phyloP scores from a whole-genome alignment of 1,140 invertebrate genomes.

The Drosophila pallidifrons region DNA sequence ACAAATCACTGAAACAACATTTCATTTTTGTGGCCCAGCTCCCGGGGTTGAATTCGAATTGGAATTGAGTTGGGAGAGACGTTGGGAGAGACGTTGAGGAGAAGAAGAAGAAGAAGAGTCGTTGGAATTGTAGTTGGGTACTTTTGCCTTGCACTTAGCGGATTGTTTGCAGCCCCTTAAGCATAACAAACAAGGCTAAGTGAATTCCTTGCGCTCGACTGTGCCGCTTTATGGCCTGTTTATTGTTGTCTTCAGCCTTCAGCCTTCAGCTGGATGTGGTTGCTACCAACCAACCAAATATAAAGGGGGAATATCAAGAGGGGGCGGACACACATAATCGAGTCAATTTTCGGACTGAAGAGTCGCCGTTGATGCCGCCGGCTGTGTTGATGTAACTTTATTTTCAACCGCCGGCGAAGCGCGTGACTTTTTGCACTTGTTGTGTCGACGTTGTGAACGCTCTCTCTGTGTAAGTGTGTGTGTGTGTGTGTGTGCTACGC shows the following conservation, averaged over 20 bases:
- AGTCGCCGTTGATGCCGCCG: slow-evolving; percentile 40
- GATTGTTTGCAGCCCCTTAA: slow-evolving; percentile 84
- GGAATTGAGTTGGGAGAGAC: background rate
- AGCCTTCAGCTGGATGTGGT: slow-evolving; percentile 24
- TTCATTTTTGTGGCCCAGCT: slow-evolving; percentile 22
- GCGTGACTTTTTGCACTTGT: slow-evolving; percentile 85
- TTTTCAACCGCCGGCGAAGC: slow-evolving; percentile 52
- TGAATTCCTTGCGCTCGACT: slow-evolving; percentile 82
- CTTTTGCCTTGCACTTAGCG: slow-evolving; percentile 70
- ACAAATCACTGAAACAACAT: slow-evolving; percentile 84
- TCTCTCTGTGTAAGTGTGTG: too few species aligned
- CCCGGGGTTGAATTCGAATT: slow-evolving; percentile 9
- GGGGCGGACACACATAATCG: slow-evolving; percentile 77
- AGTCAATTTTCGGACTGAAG: slow-evolving; percentile 75
- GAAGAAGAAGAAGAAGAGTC: background rate
- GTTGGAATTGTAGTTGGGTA: slow-evolving; percentile 12
- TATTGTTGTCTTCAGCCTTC: slow-evolving; percentile 68
- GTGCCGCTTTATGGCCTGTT: slow-evolving; percentile 81
- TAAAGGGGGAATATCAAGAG: slow-evolving; percentile 9
- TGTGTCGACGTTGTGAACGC: slow-evolving; percentile 45
- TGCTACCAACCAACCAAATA: background rate
- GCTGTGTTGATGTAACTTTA: slow-evolving; percentile 81
- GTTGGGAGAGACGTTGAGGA: too few species aligned
- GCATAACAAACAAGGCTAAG: slow-evolving; percentile 85
- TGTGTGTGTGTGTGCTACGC: background rate